Percentiles rank a stretch among this genome's conserved stretches.
Conservation (phyloP, 2,797 vertebrate species). For the Hylomyscus alleni region DNA sequence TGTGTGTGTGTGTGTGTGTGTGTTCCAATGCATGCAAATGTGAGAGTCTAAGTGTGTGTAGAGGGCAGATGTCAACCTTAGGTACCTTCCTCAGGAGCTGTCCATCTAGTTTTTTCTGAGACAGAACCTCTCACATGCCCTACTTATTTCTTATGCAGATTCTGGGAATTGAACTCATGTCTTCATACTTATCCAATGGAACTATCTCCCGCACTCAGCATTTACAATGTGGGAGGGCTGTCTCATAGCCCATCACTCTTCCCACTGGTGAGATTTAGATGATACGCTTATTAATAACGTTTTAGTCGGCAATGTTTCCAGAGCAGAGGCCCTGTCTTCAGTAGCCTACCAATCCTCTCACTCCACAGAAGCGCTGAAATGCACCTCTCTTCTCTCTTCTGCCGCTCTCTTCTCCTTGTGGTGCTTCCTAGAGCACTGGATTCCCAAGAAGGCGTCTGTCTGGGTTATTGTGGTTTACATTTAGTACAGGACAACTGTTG, state of each 20-base stretch:
- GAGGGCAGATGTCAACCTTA: background rate
- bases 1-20: background rate
- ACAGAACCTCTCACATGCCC: background rate
- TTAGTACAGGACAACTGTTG: slow-evolving; percentile 49
- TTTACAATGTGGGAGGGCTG: background rate
- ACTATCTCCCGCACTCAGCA: background rate
- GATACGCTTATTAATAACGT: background rate
- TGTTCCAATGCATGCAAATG: background rate
- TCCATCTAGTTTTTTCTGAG: background rate
- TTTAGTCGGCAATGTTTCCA: background rate
- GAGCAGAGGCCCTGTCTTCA: background rate
- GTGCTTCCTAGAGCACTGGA: slow-evolving; percentile 43
- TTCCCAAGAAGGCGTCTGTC: slow-evolving; percentile 66
- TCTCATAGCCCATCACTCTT: background rate
- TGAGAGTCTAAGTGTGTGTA: background rate
- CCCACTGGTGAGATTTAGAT: background rate
- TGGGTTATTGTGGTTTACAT: slow-evolving; percentile 48
- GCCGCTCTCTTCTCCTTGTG: slow-evolving; percentile 48
- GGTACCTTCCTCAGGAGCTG: background rate
- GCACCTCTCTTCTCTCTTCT: slow-evolving; percentile 18
- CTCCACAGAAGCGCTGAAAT: background rate
- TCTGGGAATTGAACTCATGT: background rate
- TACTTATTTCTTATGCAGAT: background rate
- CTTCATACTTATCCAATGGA: background rate
- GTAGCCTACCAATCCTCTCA: background rate